phyloP scores from a whole-genome alignment of 2,797 vertebrate genomes.

The Rachycentron canadum region DNA sequence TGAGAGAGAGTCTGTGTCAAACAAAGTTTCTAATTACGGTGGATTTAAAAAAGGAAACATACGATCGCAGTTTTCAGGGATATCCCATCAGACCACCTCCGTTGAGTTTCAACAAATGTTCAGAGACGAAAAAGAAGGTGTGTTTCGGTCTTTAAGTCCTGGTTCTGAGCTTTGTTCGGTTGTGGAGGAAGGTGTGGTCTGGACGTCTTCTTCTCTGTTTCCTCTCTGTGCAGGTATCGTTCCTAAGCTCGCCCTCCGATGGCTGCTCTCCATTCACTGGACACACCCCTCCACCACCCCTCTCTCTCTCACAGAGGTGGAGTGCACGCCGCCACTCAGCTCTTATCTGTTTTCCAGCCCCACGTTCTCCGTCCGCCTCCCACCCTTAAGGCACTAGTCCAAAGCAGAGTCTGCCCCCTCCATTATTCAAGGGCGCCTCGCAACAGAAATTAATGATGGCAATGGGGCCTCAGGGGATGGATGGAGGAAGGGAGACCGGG shows the following conservation, averaged over 20 bases:
- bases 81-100: background rate
- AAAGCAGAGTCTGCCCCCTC: slow-evolving; percentile 41
- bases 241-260: slow-evolving; percentile 22
- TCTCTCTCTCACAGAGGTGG: background rate
- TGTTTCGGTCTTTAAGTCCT: background rate
- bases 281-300: slow-evolving; percentile 51
- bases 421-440: slow-evolving; percentile 61
- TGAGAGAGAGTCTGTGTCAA: background rate
- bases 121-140: background rate
- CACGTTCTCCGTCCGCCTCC: background rate
- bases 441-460: slow-evolving; percentile 64
- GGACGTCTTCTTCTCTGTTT: slow-evolving; percentile 7
- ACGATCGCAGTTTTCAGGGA: background rate
- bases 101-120: background rate
- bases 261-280: slow-evolving; percentile 50
- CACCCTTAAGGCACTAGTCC: slow-evolving; percentile 58
- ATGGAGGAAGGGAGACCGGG: slow-evolving; percentile 21
- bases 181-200: slow-evolving; percentile 27
- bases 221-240: slow-evolving; percentile 48
- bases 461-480: slow-evolving; percentile 54
- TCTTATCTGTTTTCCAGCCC: slow-evolving; percentile 17
- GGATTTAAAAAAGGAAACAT: background rate
- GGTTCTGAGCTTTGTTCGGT: slow-evolving; percentile 8
- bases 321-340: background rate
- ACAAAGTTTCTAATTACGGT: slow-evolving; percentile 9